phyloP scores from a whole-genome alignment of 2,113 vertebrate species.

The Prionailurus viverrinus region DNA sequence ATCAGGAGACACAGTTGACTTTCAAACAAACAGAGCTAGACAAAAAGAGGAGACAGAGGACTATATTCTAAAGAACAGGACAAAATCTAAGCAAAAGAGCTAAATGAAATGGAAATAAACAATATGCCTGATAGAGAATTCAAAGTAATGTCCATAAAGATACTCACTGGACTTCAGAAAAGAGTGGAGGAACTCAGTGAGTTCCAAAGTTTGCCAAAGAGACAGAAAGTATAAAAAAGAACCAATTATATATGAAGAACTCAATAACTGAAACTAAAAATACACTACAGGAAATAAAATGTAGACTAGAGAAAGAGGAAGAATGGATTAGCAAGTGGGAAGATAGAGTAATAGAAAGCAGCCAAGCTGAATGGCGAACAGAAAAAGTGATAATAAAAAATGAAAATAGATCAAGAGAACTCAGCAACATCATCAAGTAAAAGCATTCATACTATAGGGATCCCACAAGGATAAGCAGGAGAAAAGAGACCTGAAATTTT shows the following conservation, averaged over 20 bases:
- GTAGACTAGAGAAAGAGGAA: not conserved
- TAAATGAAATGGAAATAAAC: not conserved
- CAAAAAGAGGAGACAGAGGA: not conserved
- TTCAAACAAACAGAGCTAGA: not conserved
- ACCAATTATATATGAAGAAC: not conserved
- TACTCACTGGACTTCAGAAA: not conserved
- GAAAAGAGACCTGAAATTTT: not conserved
- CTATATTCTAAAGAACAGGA: not conserved
- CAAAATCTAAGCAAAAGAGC: not conserved
- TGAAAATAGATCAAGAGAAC: not conserved
- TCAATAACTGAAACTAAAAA: not conserved
- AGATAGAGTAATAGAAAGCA: not conserved
- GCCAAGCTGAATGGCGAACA: not conserved
- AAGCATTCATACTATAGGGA: not conserved
- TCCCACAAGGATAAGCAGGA: not conserved
- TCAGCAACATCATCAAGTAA: not conserved
- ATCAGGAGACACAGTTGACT: not conserved
- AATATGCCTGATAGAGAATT: not conserved
- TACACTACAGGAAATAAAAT: not conserved
- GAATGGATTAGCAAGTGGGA: not conserved
- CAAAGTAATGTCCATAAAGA: not conserved
- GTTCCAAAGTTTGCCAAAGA: not conserved
- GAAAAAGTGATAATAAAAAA: not conserved
- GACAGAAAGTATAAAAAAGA: not conserved
- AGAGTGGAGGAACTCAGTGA: not conserved